These are phyloP conservation scores for Pungitius pungitius DNA, from an alignment of 2,113 vertebrate genomes.

Conservation along the genomic window DNA sequence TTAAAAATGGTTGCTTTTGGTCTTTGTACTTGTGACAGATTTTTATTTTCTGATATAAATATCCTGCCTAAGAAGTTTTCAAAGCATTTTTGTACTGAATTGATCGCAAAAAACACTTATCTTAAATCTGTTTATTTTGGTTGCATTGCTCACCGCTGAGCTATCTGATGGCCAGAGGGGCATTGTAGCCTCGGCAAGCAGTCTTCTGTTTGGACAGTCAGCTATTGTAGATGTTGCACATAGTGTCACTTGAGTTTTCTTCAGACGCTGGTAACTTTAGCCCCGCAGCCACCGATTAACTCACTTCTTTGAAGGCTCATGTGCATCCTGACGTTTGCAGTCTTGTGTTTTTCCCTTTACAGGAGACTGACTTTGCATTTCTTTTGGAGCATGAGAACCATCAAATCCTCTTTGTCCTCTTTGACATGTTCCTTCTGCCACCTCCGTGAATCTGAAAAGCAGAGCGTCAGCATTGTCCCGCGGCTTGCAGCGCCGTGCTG, in stretches of 20 bases:
- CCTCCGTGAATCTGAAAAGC: background rate
- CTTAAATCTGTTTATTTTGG: constrained; percentile 44
- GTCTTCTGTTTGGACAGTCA: constrained; percentile 34
- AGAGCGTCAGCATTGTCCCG: constrained; percentile 2
- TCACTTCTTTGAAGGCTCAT: background rate
- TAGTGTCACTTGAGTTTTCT: constrained; percentile 35
- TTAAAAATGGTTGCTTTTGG: background rate
- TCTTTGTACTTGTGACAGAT: constrained; percentile 2
- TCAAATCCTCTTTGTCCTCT: background rate
- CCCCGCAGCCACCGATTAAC: background rate
- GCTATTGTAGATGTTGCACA: constrained; percentile 34
- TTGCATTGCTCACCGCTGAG: constrained; percentile 12
- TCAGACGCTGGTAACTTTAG: constrained; percentile 20
- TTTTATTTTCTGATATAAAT: background rate
- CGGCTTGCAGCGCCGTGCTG: constrained; percentile 4
- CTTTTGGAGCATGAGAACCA: background rate
- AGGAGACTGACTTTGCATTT: background rate
- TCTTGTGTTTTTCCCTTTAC: background rate
- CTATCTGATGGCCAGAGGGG: constrained; percentile 54
- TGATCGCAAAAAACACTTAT: background rate
- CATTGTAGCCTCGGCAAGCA: constrained; percentile 56
- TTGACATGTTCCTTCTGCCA: background rate
- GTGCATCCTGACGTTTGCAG: background rate
- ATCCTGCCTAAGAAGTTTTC: background rate
- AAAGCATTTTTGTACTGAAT: too few species aligned